These are phyloP conservation scores for Pseudachorutes palmiensis DNA, from an alignment of 1,140 invertebrate species.

Conservation along the genomic window DNA sequence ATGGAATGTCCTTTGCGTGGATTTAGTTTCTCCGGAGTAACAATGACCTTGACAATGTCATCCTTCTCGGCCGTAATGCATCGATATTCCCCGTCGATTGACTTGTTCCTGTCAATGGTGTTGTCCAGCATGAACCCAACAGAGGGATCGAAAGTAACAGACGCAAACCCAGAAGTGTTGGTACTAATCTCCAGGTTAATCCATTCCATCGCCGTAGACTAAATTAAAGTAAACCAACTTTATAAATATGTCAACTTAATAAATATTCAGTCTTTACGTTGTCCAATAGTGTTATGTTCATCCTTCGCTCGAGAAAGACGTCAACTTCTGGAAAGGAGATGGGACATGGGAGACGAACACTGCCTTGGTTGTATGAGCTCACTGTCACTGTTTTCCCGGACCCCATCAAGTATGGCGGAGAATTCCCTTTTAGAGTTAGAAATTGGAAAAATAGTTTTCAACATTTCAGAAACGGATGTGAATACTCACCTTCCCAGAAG, in stretches of 20 bases:
- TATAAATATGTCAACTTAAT: neutral
- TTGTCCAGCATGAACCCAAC: conserved; percentile 2
- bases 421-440: neutral
- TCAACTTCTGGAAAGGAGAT: neutral
- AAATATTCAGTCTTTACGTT: too few relatives aligned
- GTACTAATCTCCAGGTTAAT: neutral
- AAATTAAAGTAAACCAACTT: neutral
- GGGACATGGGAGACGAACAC: neutral
- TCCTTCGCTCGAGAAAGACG: neutral
- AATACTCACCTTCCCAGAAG: conserved; percentile 4
- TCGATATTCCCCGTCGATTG: neutral
- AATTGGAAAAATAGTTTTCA: neutral
- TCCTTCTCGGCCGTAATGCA: neutral
- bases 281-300: neutral
- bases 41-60: neutral
- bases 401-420: neutral
- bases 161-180: neutral
- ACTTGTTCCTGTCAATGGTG: neutral
- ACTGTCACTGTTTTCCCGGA: neutral
- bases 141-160: neutral
- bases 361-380: neutral
- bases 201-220: neutral
- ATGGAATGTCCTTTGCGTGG: neutral
- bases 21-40: neutral
- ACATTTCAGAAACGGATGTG: neutral